Evolutionary conservation across 2,888 invertebrate genomes (phyloP), one percentile per base, ranked within the genome.

Genomic region (Patella depressa): DNA sequence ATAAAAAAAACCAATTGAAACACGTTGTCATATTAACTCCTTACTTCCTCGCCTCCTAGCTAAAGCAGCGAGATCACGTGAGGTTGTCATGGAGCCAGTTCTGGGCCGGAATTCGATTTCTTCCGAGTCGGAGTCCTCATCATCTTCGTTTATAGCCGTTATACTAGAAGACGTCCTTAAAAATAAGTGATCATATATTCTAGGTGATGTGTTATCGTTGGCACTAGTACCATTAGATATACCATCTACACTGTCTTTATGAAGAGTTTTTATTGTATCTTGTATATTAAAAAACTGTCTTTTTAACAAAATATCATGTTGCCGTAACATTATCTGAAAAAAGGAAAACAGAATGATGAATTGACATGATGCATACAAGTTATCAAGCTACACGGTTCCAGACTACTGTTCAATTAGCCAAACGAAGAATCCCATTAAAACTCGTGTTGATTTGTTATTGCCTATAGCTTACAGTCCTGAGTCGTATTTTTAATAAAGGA

Each of bases 221-320:
- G 11, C 24, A 65, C 65, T 5, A 19, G 19, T 11, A 24, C 65
- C 65, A 65, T 71, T 17, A n/a, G 53, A 45, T 11, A 59, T 75
- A 57, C 77, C 70, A 19, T 73, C 59, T 2, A 75, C 72, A 65
- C 78, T 79, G 19, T 72, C 74, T 74, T 79, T 83, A 57, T 81
- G 79, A 15, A 88, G 74, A 7, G 85, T 79, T 14, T 83, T 79
- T 53, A 88, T 86, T 53, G 88, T 87, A 75, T 87, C 83, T 45
- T 86, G 87, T 34, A 88, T 88, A 78, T 88, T 84, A 76, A 85
- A 82, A 79, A 88, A 88, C 78, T 88, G 88, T 72, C 87, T 79
- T 75, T 87, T 87, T 9, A 88, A 80, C 14, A 88, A 82, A 76
- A 88, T 83, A 78, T 88, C 88, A 78, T 88, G 88, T 70, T 88